A percentile compares a stretch with the other conserved stretches of the same genome.
phyloP scores from a whole-genome alignment of 2,888 invertebrate species.

The Stictocephala bisonia region DNA sequence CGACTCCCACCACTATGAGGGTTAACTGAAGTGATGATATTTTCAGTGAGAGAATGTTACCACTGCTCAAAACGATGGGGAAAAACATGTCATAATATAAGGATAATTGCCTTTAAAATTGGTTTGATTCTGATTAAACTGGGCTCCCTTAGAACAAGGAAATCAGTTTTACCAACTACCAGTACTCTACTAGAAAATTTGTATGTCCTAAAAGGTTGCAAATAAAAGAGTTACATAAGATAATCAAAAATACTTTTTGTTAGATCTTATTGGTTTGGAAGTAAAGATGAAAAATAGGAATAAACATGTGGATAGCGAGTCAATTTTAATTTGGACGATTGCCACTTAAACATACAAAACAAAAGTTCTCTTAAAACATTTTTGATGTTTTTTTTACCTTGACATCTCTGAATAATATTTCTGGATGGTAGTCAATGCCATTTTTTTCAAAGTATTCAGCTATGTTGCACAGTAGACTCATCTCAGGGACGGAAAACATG shows the following conservation, averaged over 20 bases:
- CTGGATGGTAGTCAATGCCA: constrained; percentile 93
- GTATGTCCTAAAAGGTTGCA: too few species aligned
- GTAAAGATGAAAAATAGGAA: not conserved
- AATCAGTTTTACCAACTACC: too few species aligned
- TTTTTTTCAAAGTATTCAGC: constrained; percentile 92
- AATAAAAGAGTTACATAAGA: too few species aligned
- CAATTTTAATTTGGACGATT: not conserved
- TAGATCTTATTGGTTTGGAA: not conserved
- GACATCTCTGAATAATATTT: constrained; percentile 94
- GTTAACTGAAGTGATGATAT: too few species aligned
- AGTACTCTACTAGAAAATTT: too few species aligned
- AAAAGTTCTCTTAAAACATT: too few species aligned
- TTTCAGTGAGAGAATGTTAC: too few species aligned
- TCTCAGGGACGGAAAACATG: constrained; percentile 96
- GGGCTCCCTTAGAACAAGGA: too few species aligned
- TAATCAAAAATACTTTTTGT: too few species aligned
- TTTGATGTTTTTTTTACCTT: constrained; percentile 81
- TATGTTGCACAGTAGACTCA: constrained; percentile 92
- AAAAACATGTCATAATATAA: constrained; percentile 4
- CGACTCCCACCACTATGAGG: too few species aligned
- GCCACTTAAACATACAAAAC: not conserved
- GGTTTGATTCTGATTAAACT: too few species aligned
- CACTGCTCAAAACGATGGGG: too few species aligned
- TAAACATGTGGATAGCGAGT: not conserved
- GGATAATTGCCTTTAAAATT: not conserved